Percentiles rank a stretch among this genome's conserved stretches.
phyloP scores from a whole-genome alignment of 1,140 invertebrate genomes.

The Portunus trituberculatus region DNA sequence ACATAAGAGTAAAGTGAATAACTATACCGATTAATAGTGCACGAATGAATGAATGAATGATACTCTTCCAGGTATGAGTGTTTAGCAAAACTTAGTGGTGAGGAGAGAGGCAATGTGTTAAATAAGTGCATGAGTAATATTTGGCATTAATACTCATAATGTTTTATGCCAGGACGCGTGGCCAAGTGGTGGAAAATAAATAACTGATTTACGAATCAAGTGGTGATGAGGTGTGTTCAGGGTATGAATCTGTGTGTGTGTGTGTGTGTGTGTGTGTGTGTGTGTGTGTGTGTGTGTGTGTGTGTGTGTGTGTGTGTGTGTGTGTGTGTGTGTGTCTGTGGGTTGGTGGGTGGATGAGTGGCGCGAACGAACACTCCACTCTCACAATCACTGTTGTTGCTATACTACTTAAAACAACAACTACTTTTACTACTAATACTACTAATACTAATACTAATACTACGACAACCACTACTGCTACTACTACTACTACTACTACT shows the following conservation, averaged over 20 bases:
- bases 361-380: not conserved
- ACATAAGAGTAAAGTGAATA: no score
- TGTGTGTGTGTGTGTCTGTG: constrained; percentile 16
- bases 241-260: not conserved
- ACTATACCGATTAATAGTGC: no score
- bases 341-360: constrained; percentile 27
- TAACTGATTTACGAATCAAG: constrained; percentile 35
- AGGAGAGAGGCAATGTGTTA: not conserved
- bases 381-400: not conserved
- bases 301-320: constrained; percentile 35
- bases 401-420: not conserved
- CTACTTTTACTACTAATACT: not conserved
- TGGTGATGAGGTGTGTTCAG: not conserved
- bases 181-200: constrained; percentile 50
- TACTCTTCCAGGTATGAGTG: no score
- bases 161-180: not conserved
- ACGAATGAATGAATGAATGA: no score
- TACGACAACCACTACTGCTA: no score
- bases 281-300: not conserved
- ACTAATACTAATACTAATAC: not conserved
- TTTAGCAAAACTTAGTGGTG: not conserved
- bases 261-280: constrained; percentile 33
- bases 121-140: constrained; percentile 34
- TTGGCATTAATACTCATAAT: constrained; percentile 42
- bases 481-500: no score